Base-by-base conservation (phyloP, 2,797 vertebrate species). In the Coccyzus lansbergi region DNA sequence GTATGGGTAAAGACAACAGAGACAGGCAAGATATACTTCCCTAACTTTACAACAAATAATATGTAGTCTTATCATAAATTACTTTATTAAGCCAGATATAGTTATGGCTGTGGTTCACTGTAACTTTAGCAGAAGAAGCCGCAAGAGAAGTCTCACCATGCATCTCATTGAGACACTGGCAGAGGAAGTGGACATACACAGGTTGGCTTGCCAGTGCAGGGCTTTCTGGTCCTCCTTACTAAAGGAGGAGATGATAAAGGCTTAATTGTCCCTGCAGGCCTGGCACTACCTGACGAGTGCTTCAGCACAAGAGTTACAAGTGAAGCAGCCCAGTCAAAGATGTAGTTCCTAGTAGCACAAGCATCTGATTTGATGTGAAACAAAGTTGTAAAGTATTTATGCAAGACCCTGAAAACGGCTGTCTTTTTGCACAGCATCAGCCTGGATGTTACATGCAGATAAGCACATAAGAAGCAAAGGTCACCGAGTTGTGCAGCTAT, bases 381-480 rank as follows among this genome's bases (percentile, higher is more conserved):
- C 6, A 85, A 87, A 68, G 53, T 65, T 53, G 33, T 15, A 6
- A 75, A 74, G 68, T 36, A 56, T 29, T 77, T 12, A 49, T 6
- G 46, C 29, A 71, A 55, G 56, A 70, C n/a, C 40, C 15, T 34
- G 21, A 95, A 76, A 85, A 11, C n/a, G 51, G 34, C 14, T 58
- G 64, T 21, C 31, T 49, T 55, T 55, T 15, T 0, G 3, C 13
- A 11, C 10, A 29, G n/a, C 6, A 1, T 22, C 83, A 78, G 51
- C 63, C 29, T 1, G 1, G 51, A 59, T 0, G 1, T 24, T 60
- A 59, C 5, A 20, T 6, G 42, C 3, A 17, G 28, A n/a, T 12
- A 86, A 38, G 68, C 59, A 83, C 29, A 14, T 0, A 21, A 0
- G 1, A 60, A 1, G 2, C 15, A 82, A 80, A 84, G 4, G 48